These are phyloP conservation scores for Rotaria magnacalcarata DNA, from an alignment of 2,888 invertebrate species.

Conservation along the genomic window DNA sequence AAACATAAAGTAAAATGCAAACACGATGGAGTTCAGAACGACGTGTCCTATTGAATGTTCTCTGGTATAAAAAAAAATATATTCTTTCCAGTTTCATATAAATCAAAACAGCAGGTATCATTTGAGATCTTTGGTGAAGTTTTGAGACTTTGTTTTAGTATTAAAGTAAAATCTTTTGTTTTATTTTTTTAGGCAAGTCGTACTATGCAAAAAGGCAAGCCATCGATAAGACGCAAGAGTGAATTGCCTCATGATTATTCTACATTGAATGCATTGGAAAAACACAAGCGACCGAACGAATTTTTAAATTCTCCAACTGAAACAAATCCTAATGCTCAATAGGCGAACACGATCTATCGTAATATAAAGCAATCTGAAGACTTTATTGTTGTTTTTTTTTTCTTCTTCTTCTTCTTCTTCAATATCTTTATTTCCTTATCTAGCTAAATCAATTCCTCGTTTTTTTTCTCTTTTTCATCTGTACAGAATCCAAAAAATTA, in stretches of 20 bases:
- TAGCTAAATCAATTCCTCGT: not conserved
- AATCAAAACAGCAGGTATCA: too few species aligned
- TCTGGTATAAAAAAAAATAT: too few species aligned
- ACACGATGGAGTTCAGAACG: too few species aligned
- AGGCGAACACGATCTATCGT: not conserved
- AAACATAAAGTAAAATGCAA: too few species aligned
- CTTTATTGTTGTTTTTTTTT: not conserved
- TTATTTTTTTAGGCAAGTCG: conserved; percentile 21
- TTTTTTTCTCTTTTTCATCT: not conserved
- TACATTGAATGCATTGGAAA: conserved; percentile 81
- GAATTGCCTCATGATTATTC: conserved; percentile 87
- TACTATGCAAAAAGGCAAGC: conserved; percentile 69
- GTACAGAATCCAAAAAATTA: not conserved
- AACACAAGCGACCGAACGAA: conserved; percentile 83
- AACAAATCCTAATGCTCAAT: not conserved
- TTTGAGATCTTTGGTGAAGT: too few species aligned
- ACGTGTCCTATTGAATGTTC: too few species aligned
- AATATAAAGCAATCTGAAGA: not conserved
- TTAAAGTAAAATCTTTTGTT: not conserved
- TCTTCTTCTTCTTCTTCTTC: not conserved
- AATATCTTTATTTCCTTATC: not conserved
- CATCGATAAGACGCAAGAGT: conserved; percentile 84
- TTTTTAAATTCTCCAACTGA: conserved; percentile 66
- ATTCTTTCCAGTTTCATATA: too few species aligned
- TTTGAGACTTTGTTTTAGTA: not conserved